Conservation (phyloP, 2,888 invertebrate genomes). For the Scaptomyza polygonia region DNA sequence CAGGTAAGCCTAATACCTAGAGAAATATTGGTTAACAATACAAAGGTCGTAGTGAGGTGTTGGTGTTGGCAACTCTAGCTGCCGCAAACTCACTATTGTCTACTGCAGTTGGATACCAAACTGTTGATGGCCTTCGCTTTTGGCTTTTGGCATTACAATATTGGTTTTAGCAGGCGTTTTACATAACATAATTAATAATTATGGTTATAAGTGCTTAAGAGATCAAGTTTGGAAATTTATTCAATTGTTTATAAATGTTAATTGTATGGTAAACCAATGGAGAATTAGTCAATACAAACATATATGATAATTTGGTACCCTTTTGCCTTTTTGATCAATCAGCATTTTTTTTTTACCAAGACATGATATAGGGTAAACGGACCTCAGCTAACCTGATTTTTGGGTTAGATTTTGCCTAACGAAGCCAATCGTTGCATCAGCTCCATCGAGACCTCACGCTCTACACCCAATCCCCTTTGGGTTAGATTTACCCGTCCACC, state of each 20-base stretch:
- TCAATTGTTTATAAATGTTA: too few relatives aligned
- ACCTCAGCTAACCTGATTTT: conserved; percentile 35
- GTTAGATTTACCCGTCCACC: background rate
- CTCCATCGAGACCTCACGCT: conserved; percentile 35
- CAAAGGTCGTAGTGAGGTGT: background rate
- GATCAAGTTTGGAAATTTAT: too few relatives aligned
- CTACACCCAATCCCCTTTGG: conserved; percentile 15
- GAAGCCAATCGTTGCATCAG: conserved; percentile 53
- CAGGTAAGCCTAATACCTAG: background rate
- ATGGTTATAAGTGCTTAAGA: too few relatives aligned
- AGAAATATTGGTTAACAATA: background rate
- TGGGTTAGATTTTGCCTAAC: conserved; percentile 36
- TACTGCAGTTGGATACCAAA: conserved; percentile 10
- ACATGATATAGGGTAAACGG: conserved; percentile 6
- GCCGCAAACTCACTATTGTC: conserved; percentile 4
- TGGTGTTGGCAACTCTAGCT: background rate
- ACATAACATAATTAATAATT: too few relatives aligned
- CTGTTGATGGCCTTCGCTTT: conserved; percentile 10
- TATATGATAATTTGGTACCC: background rate
- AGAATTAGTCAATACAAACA: background rate
- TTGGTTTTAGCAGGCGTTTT: background rate
- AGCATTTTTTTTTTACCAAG: background rate
- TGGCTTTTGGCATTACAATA: background rate
- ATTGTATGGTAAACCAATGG: background rate
- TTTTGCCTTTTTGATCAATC: conserved; percentile 11